These are phyloP conservation scores for Dipodomys spectabilis DNA, from an alignment of 2,113 vertebrate genomes.

Conservation along the genomic window DNA sequence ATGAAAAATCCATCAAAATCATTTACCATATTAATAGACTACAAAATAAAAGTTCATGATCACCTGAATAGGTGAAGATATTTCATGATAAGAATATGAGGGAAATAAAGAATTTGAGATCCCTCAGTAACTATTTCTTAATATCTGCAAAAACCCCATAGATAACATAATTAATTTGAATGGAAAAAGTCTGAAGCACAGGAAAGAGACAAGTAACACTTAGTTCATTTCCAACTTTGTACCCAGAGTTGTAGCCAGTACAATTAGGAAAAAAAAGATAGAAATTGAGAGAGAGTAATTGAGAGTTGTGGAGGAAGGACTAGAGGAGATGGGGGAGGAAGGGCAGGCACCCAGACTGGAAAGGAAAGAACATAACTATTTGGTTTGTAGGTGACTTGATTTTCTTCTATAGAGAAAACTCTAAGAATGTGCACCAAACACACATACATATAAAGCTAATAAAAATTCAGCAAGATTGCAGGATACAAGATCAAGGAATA, in stretches of 20 bases:
- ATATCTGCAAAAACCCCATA: neutral
- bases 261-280: neutral
- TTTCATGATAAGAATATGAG: slow-evolving; percentile 4
- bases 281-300: too few species aligned
- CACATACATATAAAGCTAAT: neutral
- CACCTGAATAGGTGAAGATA: neutral
- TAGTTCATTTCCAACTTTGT: too few species aligned
- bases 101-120: neutral
- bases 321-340: neutral
- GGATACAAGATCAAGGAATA: neutral
- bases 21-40: neutral
- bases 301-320: neutral
- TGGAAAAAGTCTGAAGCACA: neutral
- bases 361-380: neutral
- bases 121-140: neutral
- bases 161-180: neutral
- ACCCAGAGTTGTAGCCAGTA: neutral
- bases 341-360: neutral
- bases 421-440: neutral
- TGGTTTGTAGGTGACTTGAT: neutral
- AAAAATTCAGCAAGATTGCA: neutral
- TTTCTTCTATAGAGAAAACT: neutral
- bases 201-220: neutral
- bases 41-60: neutral
- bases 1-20: neutral